A percentile compares a stretch with the other conserved stretches of the same genome.
phyloP scores from a whole-genome alignment of 2,113 vertebrate genomes.

The Trichechus manatus region DNA sequence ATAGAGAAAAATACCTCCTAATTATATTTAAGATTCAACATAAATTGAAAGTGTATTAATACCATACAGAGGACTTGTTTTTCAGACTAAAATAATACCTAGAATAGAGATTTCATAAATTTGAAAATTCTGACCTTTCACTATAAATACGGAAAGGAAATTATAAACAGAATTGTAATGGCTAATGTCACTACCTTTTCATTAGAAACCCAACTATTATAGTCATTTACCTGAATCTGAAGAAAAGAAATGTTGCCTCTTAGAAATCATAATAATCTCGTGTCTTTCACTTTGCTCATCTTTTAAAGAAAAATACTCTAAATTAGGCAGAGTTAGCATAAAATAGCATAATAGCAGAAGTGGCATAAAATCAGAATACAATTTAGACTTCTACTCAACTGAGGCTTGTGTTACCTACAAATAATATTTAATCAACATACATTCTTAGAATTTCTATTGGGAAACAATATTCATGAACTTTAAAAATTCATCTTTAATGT shows the following conservation, averaged over 20 bases:
- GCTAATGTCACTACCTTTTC: neutral
- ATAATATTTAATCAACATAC: conserved; percentile 57
- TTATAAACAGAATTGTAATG: conserved; percentile 47
- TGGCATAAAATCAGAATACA: conserved; percentile 48
- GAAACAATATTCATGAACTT: conserved; percentile 57
- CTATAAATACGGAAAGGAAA: conserved; percentile 25
- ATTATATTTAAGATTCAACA: conserved; percentile 45
- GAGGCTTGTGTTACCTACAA: conserved; percentile 53
- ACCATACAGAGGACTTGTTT: neutral
- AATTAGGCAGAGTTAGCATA: conserved; percentile 37
- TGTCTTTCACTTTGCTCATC: neutral
- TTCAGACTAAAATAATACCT: conserved; percentile 21
- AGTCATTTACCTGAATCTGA: neutral
- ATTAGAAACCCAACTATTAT: conserved; percentile 7
- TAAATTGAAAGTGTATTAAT: conserved; percentile 25
- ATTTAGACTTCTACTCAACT: conserved; percentile 37
- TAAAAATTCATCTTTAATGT: conserved; percentile 68
- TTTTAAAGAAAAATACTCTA: conserved; percentile 56
- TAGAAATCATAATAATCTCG: conserved; percentile 41
- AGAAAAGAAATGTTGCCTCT: conserved; percentile 14
- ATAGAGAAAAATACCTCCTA: conserved; percentile 31
- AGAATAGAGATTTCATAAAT: conserved; percentile 10
- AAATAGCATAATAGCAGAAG: neutral
- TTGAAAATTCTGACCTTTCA: conserved; percentile 42
- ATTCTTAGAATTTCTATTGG: conserved; percentile 41